Conservation (phyloP, 1,140 invertebrate genomes). For the Chironomus tepperi region DNA sequence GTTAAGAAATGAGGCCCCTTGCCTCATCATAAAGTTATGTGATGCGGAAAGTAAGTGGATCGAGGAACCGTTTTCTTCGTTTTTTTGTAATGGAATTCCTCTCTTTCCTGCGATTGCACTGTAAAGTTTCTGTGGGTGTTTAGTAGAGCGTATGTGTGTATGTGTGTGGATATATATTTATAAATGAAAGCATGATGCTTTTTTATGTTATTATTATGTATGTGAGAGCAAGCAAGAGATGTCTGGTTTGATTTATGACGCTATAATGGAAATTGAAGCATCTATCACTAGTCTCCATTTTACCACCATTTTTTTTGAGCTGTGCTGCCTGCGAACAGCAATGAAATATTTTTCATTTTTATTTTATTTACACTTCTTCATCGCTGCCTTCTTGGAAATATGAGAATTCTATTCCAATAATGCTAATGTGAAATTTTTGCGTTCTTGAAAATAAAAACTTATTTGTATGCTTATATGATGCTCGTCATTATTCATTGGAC, state of each 20-base stretch:
- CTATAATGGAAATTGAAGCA: conserved; percentile 10
- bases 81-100: background rate
- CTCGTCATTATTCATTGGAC: too few relatives aligned
- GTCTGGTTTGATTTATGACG: conserved; percentile 15
- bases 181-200: background rate
- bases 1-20: background rate
- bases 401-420: too few relatives aligned
- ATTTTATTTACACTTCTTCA: too few relatives aligned
- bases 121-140: background rate
- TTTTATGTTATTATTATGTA: conserved; percentile 4
- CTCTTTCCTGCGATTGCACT: background rate
- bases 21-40: conserved; percentile 16
- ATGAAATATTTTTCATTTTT: too few relatives aligned
- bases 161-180: background rate
- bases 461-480: too few relatives aligned
- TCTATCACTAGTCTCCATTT: conserved; percentile 17
- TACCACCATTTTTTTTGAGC: background rate
- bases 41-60: conserved; percentile 7
- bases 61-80: background rate
- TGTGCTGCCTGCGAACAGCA: background rate
- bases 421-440: too few relatives aligned
- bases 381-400: too few relatives aligned
- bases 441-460: too few relatives aligned
- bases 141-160: background rate
- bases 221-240: background rate